These are phyloP conservation scores for Zosterops japonicus DNA, from an alignment of 2,113 vertebrate genomes.

Conservation along the genomic window DNA sequence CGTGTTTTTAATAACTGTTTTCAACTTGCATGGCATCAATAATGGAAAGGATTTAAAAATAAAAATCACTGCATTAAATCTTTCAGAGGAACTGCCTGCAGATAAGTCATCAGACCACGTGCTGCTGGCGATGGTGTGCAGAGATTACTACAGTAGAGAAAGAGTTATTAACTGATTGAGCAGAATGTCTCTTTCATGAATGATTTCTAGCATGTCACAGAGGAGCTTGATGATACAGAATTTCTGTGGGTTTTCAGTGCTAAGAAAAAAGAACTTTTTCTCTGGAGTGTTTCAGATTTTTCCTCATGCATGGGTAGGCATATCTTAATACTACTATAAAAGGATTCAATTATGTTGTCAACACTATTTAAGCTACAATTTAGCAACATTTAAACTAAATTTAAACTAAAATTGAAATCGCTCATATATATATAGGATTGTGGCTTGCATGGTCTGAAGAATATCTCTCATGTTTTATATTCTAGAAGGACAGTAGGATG, in stretches of 20 bases:
- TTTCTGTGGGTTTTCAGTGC: not conserved
- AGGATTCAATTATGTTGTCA: not conserved
- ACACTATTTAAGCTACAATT: not conserved
- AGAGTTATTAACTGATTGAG: not conserved
- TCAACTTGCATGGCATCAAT: not conserved
- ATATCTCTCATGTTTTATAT: not conserved
- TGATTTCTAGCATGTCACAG: not conserved
- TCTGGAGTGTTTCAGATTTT: not conserved
- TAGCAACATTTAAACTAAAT: not conserved
- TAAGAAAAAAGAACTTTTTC: not conserved
- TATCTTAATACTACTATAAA: not conserved
- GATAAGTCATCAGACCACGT: not conserved
- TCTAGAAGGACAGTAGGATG: not conserved
- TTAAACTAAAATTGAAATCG: not conserved
- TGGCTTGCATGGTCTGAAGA: not conserved
- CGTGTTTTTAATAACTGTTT: not conserved
- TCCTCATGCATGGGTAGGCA: not conserved
- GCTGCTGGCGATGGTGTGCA: rapidly evolving
- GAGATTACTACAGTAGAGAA: not conserved
- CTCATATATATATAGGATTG: not conserved
- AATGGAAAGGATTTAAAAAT: constrained; percentile 10
- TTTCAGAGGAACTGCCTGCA: not conserved
- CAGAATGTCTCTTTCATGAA: not conserved
- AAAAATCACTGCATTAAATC: not conserved
- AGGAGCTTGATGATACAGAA: not conserved